Evolutionary conservation across 2,797 vertebrate genomes (phyloP).

Genomic region (Mycteria americana): DNA sequence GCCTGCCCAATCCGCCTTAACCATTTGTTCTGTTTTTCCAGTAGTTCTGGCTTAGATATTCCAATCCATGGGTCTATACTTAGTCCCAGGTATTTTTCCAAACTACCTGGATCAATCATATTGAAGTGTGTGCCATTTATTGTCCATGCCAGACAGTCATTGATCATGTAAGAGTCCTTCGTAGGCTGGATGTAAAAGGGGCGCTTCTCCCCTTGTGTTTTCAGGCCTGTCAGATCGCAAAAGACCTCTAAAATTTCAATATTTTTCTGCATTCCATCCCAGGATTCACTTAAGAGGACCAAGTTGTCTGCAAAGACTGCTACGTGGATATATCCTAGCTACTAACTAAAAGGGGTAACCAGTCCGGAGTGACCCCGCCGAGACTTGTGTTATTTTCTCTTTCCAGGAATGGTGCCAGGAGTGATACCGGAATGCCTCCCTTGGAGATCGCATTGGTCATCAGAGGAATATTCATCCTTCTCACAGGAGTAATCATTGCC

Average conservation of each 20-base stretch:
- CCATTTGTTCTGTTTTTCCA: neutral
- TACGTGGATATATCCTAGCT: neutral
- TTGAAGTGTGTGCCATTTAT: neutral
- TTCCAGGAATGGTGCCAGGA: neutral
- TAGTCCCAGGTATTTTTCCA: neutral
- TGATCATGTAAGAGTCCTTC: neutral
- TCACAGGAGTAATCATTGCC: neutral
- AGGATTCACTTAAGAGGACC: neutral
- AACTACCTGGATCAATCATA: neutral
- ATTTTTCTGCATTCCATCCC: neutral
- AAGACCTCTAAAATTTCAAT: neutral
- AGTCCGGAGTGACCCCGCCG: neutral
- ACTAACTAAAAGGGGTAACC: neutral
- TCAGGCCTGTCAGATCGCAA: neutral
- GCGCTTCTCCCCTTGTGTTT: neutral
- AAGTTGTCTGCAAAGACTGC: neutral
- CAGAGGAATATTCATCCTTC: neutral
- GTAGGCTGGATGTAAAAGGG: neutral
- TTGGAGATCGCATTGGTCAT: neutral
- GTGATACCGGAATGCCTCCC: neutral
- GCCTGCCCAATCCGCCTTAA: neutral
- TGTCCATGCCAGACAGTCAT: neutral
- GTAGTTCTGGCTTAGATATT: neutral
- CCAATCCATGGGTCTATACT: neutral
- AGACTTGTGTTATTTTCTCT: neutral